Evolutionary conservation across 1,140 invertebrate genomes (phyloP).

Genomic region (Condylostylus longicornis): DNA sequence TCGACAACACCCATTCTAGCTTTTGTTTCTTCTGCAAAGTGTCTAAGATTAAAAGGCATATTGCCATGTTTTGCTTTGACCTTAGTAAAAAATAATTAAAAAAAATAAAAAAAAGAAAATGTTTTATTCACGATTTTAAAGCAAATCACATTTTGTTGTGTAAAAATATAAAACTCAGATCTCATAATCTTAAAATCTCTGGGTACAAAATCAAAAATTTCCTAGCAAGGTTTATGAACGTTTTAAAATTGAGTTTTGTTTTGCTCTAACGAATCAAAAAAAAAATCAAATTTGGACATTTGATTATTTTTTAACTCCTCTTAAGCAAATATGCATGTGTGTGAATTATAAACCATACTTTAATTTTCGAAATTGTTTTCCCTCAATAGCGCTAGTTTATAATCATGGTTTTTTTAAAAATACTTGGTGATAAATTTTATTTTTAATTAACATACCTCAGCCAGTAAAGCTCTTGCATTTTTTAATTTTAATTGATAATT

Average conservation of each 20-base stretch:
- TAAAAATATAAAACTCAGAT: no score
- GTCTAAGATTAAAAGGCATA: slow-evolving; percentile 83
- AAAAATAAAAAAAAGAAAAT: slow-evolving; percentile 2
- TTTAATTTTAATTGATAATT: slow-evolving; percentile 95
- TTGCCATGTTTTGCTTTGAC: slow-evolving; percentile 83
- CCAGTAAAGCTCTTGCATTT: slow-evolving; percentile 87
- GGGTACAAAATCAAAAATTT: slow-evolving; percentile 3
- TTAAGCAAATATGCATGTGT: slow-evolving; percentile 1
- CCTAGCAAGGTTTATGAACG: no score
- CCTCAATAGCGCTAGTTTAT: slow-evolving; percentile 9
- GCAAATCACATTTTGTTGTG: neutral
- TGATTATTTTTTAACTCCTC: no score
- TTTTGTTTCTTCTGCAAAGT: slow-evolving; percentile 93
- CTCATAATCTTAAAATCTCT: slow-evolving; percentile 11
- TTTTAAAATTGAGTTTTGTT: no score
- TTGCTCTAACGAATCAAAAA: no score
- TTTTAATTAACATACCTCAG: slow-evolving; percentile 45
- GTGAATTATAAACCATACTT: neutral
- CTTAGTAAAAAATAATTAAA: slow-evolving; percentile 18
- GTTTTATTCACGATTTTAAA: slow-evolving; percentile 1
- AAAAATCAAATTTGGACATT: no score
- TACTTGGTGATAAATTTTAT: slow-evolving; percentile 1
- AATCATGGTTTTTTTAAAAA: slow-evolving; percentile 5
- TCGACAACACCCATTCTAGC: slow-evolving; percentile 95
- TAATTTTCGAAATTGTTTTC: neutral